Evolutionary conservation across 1,140 invertebrate genomes (phyloP), one percentile per base, ranked within the genome.

Genomic region (Melitaea cinxia): DNA sequence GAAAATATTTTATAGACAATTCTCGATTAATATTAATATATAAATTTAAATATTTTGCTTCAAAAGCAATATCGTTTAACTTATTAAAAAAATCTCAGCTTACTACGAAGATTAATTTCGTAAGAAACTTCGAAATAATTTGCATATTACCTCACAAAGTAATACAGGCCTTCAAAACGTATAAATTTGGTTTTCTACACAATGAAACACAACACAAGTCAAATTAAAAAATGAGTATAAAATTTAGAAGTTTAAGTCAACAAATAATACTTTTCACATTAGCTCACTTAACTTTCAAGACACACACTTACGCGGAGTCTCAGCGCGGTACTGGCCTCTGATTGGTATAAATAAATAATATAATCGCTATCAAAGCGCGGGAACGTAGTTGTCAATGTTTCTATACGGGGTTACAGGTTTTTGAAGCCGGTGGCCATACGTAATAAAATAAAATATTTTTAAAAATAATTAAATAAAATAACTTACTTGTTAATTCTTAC

Each of bases 251-350:
- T 56, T 33, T 4, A 49, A 59, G 65, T 65, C 64, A 60, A 52
- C 67, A 75, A 56, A 70, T 47, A 68, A 57, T 42, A 49, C 30
- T 58, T 54, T 64, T 69, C 10, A 52, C 26, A 21, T 57, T 52
- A 30, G 39, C 70, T 47, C 42, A 74, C 54, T 50, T n/a, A 47
- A 50, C 17, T 14, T 55, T 14, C 59, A 65, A 39, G 62, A 74
- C 78, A 70, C 72, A 77, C 75, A 79, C 72, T 49, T 57, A 70
- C 71, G 69, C 65, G 58, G 70, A 59, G 70, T 54, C 45, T 67
- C 68, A 50, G 55, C 74, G 70, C 78, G 71, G 66, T 74, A 87
- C 83, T 88, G 78, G 54, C 66, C 17, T 45, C 68, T 71, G 77
- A 80, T 82, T 85, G 80, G 82, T 64, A n/a, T n/a, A n/a, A n/a